Conservation (phyloP, 1,140 invertebrate species). For the Zaprionus davidi region DNA sequence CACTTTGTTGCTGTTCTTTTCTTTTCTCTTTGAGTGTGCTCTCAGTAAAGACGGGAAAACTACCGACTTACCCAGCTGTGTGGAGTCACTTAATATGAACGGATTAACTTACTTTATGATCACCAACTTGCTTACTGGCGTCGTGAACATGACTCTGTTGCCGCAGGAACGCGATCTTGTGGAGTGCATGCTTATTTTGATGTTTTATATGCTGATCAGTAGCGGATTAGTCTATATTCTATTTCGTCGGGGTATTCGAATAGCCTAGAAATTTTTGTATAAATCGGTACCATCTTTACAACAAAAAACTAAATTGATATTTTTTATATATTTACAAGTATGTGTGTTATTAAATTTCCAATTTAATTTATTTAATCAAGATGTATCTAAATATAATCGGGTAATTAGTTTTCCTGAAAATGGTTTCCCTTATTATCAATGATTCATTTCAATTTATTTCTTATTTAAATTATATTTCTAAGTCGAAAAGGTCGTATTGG, state of each 20-base stretch:
- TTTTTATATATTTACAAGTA: no score
- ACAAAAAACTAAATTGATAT: no score
- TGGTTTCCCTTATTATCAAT: no score
- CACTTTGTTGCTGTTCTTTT: conserved; percentile 41
- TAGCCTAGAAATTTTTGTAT: conserved; percentile 53
- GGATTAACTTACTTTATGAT: conserved; percentile 62
- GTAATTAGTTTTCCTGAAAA: no score
- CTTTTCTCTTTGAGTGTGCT: conserved; percentile 55
- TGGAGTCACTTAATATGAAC: conserved; percentile 65
- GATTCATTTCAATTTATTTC: no score
- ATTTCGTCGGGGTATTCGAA: conserved; percentile 51
- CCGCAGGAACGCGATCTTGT: conserved; percentile 24
- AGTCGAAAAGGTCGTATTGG: no score
- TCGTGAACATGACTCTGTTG: conserved; percentile 60
- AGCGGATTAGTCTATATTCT: conserved; percentile 48
- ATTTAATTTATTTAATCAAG: no score
- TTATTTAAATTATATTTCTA: no score
- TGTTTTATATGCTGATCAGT: conserved; percentile 53
- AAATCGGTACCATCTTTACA: no score
- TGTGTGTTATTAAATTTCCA: no score
- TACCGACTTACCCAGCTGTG: conserved; percentile 37
- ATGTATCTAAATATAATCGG: no score
- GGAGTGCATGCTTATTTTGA: conserved; percentile 55
- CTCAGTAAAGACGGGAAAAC: not conserved
- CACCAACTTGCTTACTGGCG: conserved; percentile 68